A percentile compares a stretch with the other conserved stretches of the same genome.
These are phyloP conservation scores for Scyliorhinus canicula DNA, from an alignment of 2,797 vertebrate species.

Conservation along the genomic window DNA sequence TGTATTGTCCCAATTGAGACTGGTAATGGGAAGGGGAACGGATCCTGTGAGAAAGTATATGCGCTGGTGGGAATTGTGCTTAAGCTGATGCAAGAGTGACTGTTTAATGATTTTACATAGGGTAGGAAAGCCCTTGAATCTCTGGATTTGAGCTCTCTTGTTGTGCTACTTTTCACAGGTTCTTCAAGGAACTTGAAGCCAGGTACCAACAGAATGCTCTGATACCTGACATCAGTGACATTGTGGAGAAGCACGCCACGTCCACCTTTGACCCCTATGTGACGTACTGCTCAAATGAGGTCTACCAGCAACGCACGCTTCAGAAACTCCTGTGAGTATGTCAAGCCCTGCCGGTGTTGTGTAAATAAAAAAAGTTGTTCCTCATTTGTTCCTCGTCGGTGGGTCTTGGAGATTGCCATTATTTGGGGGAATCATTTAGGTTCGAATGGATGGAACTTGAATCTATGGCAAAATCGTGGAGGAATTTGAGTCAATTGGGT, in stretches of 20 bases:
- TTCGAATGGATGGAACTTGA: background rate
- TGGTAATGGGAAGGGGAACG: background rate
- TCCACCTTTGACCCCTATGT: slow-evolving; percentile 88
- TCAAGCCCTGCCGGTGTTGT: background rate
- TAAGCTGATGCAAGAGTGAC: background rate
- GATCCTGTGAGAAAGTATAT: background rate
- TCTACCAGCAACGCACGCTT: slow-evolving; percentile 91
- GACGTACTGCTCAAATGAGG: slow-evolving; percentile 95
- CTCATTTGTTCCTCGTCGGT: background rate
- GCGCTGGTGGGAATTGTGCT: background rate
- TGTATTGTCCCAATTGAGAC: background rate
- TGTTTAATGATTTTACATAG: background rate
- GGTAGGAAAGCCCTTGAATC: background rate
- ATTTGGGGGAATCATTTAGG: background rate
- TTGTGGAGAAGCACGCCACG: slow-evolving; percentile 74
- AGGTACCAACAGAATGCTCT: slow-evolving; percentile 79
- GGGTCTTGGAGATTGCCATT: background rate
- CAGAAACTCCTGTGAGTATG: slow-evolving; percentile 81
- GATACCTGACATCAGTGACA: slow-evolving; percentile 87
- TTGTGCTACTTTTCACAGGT: slow-evolving; percentile 57
- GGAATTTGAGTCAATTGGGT: background rate
- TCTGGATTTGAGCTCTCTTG: background rate
- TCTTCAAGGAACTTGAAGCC: slow-evolving; percentile 86
- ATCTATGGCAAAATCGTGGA: background rate
- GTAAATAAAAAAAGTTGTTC: background rate